These are phyloP conservation scores for Anolis carolinensis DNA, from an alignment of 2,113 vertebrate species.

Conservation along the genomic window DNA sequence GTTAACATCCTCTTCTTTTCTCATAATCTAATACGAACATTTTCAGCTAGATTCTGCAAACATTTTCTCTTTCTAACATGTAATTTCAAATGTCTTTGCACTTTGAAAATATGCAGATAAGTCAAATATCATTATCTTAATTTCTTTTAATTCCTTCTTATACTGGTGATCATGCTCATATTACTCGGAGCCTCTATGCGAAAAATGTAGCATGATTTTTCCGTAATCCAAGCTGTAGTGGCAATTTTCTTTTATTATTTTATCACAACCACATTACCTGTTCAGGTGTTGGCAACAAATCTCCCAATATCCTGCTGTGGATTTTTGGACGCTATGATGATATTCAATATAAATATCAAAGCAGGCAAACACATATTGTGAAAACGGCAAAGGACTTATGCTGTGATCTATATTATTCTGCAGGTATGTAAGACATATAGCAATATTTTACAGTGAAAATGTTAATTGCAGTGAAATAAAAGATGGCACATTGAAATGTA, in stretches of 20 bases:
- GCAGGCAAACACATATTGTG: slow-evolving; percentile 40
- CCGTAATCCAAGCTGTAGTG: background rate
- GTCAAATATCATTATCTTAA: slow-evolving; percentile 17
- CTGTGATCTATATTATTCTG: slow-evolving; percentile 19
- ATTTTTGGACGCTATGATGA: slow-evolving; percentile 20
- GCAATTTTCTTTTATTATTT: slow-evolving; percentile 7
- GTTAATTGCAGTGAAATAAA: slow-evolving; percentile 64
- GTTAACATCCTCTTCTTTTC: rapidly evolving
- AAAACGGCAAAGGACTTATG: slow-evolving; percentile 20
- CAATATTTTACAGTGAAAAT: slow-evolving; percentile 38
- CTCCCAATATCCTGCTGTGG: slow-evolving; percentile 1
- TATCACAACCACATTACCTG: background rate
- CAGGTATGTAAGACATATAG: background rate
- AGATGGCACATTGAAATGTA: slow-evolving; percentile 42
- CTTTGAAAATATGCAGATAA: background rate
- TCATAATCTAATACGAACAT: background rate
- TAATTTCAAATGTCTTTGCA: background rate
- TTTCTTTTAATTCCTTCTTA: background rate
- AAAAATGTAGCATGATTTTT: background rate
- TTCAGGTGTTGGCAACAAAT: slow-evolving; percentile 17
- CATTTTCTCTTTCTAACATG: background rate
- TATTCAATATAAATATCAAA: background rate
- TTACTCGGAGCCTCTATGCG: background rate
- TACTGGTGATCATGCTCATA: background rate
- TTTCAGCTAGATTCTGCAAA: background rate